Percentiles rank a stretch among this genome's conserved stretches.
Evolutionary conservation across 2,888 invertebrate genomes (phyloP).

Genomic region (Eilema griseolum): DNA sequence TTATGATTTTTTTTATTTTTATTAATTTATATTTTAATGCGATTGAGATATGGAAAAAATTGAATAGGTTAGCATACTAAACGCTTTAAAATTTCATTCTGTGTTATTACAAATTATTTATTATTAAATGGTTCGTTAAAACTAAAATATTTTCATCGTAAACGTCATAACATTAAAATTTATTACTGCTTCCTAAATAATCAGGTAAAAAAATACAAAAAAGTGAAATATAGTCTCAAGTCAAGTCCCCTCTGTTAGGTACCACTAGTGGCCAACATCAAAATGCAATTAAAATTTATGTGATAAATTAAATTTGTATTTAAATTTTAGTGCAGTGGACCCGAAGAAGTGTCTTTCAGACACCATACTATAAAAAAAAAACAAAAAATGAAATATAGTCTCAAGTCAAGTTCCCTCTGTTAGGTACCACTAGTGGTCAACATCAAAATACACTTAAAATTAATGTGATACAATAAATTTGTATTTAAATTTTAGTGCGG

Average conservation of each 20-base stretch:
- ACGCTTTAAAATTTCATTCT: no score
- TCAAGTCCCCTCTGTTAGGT: neutral
- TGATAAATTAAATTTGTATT: neutral
- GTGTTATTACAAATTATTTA: no score
- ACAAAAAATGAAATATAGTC: neutral
- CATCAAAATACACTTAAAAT: neutral
- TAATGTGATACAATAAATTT: neutral
- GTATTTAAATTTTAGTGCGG: no score
- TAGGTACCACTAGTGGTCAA: neutral
- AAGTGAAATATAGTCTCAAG: neutral
- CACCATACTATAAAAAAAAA: neutral
- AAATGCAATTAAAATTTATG: neutral
- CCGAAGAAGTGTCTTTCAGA: no score
- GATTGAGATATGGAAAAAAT: no score
- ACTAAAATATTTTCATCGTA: conserved; percentile 10
- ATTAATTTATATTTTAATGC: no score
- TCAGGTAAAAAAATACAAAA: neutral
- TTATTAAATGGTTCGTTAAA: neutral
- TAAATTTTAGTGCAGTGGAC: no score
- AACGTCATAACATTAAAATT: conserved; percentile 32
- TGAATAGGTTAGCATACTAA: no score
- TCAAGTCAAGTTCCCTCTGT: neutral
- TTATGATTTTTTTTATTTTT: no score
- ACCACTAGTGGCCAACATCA: neutral
- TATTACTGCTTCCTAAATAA: neutral